Conservation (phyloP, 2,113 vertebrate genomes). For the Mesembrinibis cayennensis region DNA sequence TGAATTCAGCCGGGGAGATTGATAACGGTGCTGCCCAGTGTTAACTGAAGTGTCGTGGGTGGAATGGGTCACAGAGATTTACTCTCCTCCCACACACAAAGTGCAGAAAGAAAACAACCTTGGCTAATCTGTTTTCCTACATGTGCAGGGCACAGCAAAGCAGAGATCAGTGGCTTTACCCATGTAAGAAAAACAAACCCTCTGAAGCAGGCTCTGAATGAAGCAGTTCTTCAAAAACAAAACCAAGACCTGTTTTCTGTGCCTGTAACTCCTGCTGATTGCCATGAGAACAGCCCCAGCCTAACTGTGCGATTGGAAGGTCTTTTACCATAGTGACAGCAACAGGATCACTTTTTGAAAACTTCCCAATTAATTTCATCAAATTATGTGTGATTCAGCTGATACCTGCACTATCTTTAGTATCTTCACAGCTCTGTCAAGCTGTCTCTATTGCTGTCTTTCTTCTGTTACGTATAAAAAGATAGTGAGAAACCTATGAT, state of each 20-base stretch:
- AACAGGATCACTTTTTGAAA: neutral
- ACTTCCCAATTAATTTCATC: neutral
- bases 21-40: neutral
- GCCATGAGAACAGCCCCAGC: neutral
- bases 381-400: neutral
- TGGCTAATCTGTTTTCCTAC: neutral
- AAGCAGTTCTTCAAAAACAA: neutral
- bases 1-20: neutral
- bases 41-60: neutral
- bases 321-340: neutral
- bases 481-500: neutral
- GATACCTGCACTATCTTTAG: neutral
- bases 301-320: neutral
- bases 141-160: neutral
- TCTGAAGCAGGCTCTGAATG: neutral
- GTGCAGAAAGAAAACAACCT: conserved; percentile 11
- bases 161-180: neutral
- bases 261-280: neutral
- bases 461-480: neutral
- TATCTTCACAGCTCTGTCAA: neutral
- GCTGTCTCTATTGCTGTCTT: neutral
- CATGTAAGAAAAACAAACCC: neutral
- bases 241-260: neutral
- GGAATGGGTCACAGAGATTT: conserved; percentile 42
- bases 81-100: neutral